These are phyloP conservation scores for Tenthredo amoena DNA, from an alignment of 2,888 invertebrate genomes.

Conservation along the genomic window DNA sequence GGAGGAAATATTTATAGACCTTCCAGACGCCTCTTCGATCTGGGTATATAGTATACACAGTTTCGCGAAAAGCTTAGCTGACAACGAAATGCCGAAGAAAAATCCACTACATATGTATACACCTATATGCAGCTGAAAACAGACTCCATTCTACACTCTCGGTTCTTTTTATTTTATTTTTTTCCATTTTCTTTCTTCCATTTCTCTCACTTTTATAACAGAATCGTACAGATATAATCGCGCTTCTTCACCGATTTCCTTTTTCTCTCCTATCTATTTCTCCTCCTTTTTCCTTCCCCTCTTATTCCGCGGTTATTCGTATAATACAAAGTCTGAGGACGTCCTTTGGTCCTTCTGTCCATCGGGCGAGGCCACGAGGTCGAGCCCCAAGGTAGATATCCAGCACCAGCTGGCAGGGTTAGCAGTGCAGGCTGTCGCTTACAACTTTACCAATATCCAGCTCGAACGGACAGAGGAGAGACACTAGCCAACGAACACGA, in stretches of 20 bases:
- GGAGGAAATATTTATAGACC: slow-evolving; percentile 35
- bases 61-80: slow-evolving; percentile 26
- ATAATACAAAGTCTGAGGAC: background rate
- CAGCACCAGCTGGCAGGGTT: slow-evolving; percentile 44
- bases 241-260: background rate
- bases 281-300: slow-evolving; percentile 50
- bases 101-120: background rate
- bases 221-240: slow-evolving; percentile 10
- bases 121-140: background rate
- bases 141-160: background rate
- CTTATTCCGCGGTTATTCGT: background rate
- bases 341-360: slow-evolving; percentile 14
- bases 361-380: slow-evolving; percentile 35
- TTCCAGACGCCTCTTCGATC: slow-evolving; percentile 37
- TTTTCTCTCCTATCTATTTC: slow-evolving; percentile 56
- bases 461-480: slow-evolving; percentile 61
- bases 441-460: slow-evolving; percentile 76
- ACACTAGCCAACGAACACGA: slow-evolving; percentile 45
- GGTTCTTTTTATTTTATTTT: background rate
- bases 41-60: background rate
- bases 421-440: slow-evolving; percentile 71
- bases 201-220: background rate
- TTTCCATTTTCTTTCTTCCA: background rate
- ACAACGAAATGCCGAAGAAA: slow-evolving; percentile 3
- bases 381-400: slow-evolving; percentile 11